These are phyloP conservation scores for Euglossa dilemma DNA, from an alignment of 1,140 invertebrate genomes.

Conservation along the genomic window DNA sequence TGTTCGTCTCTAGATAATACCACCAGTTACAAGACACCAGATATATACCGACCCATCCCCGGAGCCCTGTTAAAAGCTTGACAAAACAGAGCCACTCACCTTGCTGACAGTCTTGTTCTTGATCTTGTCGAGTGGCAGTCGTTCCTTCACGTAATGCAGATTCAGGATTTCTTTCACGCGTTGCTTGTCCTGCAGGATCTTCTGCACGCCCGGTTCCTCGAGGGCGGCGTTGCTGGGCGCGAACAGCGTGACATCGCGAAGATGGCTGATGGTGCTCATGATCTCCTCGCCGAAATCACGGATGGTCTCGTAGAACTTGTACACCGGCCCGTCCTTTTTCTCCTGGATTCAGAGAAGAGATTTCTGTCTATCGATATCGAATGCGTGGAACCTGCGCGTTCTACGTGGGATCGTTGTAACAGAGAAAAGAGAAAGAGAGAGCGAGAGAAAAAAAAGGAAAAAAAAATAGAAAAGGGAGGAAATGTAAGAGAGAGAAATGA, in stretches of 20 bases:
- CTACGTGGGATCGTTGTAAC: conserved; percentile 33
- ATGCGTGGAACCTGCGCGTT: background rate
- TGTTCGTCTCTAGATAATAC: too few relatives aligned
- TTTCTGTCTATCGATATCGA: conserved; percentile 58
- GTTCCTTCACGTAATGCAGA: conserved; percentile 89
- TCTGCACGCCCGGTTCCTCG: conserved; percentile 86
- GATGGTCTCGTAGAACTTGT: conserved; percentile 91
- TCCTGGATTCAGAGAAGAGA: conserved; percentile 81
- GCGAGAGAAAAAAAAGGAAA: conserved; percentile 10
- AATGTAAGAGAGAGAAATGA: conserved; percentile 13
- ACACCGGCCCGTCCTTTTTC: conserved; percentile 91
- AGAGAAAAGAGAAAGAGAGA: conserved; percentile 13
- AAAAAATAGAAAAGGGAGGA: background rate
- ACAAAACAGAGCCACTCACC: conserved; percentile 81
- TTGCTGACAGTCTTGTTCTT: conserved; percentile 86
- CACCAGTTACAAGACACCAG: too few relatives aligned
- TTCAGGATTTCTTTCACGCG: conserved; percentile 89
- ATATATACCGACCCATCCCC: too few relatives aligned
- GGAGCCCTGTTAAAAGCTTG: background rate
- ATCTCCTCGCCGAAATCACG: conserved; percentile 89
- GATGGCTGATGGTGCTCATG: conserved; percentile 86
- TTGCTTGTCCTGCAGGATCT: conserved; percentile 87
- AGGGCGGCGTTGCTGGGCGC: conserved; percentile 94
- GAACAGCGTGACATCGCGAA: conserved; percentile 91
- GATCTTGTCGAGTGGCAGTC: conserved; percentile 89